Conservation (phyloP, 2,888 invertebrate species). For the Drosophila paranaensis region DNA sequence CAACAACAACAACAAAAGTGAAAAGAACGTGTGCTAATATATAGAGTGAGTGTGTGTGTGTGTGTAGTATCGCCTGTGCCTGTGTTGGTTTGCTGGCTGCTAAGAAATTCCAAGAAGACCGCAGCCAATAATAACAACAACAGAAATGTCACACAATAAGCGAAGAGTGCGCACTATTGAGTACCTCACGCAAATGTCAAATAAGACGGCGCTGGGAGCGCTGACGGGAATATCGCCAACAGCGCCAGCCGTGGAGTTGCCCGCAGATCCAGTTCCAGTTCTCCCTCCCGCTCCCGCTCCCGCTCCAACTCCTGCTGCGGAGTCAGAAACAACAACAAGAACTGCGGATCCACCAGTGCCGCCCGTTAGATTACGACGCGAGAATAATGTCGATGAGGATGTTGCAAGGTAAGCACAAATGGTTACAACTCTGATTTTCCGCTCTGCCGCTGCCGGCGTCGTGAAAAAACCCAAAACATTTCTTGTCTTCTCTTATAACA, state of each 20-base stretch:
- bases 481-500: constrained; percentile 10
- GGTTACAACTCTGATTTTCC: constrained; percentile 12
- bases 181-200: constrained; percentile 61
- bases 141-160: constrained; percentile 67
- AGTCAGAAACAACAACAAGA: constrained; percentile 12
- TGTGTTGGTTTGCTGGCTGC: constrained; percentile 26
- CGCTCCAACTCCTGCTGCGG: constrained; percentile 4
- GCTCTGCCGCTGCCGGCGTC: constrained; percentile 12
- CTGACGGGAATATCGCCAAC: constrained; percentile 32
- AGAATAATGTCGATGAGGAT: constrained; percentile 71
- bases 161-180: constrained; percentile 70
- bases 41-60: constrained; percentile 20
- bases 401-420: constrained; percentile 66
- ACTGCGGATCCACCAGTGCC: constrained; percentile 44
- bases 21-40: constrained; percentile 25
- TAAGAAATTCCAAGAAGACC: constrained; percentile 63
- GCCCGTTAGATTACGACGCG: constrained; percentile 62
- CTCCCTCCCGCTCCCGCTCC: not conserved
- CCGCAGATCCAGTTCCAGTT: constrained; percentile 20
- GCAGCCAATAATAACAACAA: constrained; percentile 33
- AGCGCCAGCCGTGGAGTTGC: constrained; percentile 26
- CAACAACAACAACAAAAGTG: constrained; percentile 18
- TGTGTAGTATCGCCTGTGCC: constrained; percentile 15
- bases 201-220: constrained; percentile 27
- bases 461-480: constrained; percentile 45